Evolutionary conservation across 2,888 invertebrate species (phyloP).

Genomic region (Pharmacophagus antenor): DNA sequence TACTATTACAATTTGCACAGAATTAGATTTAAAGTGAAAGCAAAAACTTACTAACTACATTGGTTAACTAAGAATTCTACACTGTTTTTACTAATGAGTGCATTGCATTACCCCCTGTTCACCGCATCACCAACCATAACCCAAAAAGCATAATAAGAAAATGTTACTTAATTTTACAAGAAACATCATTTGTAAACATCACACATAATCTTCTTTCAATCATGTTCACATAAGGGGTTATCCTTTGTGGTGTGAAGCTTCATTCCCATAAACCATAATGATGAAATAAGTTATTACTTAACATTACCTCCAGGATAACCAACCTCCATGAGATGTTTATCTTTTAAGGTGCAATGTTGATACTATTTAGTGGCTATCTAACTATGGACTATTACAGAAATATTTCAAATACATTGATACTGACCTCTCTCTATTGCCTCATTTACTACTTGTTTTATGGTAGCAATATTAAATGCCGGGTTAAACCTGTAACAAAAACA

Average conservation of each 20-base stretch:
- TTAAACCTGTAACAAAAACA: conserved; percentile 87
- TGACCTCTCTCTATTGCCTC: conserved; percentile 96
- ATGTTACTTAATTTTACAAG: not conserved
- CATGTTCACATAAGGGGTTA: not conserved
- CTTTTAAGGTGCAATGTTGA: not conserved
- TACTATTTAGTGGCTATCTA: not conserved
- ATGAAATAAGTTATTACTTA: not conserved
- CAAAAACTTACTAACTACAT: not conserved
- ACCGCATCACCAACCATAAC: conserved; percentile 19
- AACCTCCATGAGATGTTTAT: conserved; percentile 14
- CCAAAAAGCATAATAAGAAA: conserved; percentile 4
- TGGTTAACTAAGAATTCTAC: conserved; percentile 11
- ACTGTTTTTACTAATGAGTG: not conserved
- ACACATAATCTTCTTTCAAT: no score
- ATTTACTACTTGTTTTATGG: conserved; percentile 96
- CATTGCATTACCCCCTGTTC: conserved; percentile 4
- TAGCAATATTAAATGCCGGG: conserved; percentile 95
- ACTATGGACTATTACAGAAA: not conserved
- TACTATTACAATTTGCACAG: not conserved
- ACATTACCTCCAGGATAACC: conserved; percentile 26
- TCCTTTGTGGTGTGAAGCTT: not conserved
- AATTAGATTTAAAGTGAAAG: conserved; percentile 4
- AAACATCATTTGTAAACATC: not conserved
- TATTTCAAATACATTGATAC: conserved; percentile 39
- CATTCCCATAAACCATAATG: no score